A percentile compares a stretch with the other conserved stretches of the same genome.
These are phyloP conservation scores for Phenganax marumi DNA, from an alignment of 92 coral and sea anemone genomes.

Conservation along the genomic window DNA sequence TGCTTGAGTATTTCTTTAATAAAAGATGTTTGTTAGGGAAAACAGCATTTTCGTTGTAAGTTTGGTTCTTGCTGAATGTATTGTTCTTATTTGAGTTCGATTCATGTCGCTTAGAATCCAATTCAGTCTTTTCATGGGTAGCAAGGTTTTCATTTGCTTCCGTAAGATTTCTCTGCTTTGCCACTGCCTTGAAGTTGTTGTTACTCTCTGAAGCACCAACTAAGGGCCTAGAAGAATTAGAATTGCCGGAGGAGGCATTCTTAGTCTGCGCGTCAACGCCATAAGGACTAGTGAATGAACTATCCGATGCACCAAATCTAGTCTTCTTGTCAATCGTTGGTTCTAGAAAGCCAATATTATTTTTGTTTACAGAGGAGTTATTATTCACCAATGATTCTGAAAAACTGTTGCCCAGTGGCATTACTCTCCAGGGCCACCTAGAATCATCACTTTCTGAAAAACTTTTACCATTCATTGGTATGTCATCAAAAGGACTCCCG, in stretches of 20 bases:
- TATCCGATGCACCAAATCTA: background rate
- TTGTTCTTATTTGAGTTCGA: too few species aligned
- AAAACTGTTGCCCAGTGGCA: background rate
- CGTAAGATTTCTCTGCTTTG: background rate
- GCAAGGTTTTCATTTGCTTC: too few species aligned
- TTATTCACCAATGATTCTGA: background rate
- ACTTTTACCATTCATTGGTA: background rate
- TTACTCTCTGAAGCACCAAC: background rate
- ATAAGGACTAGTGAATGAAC: background rate
- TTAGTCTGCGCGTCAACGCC: background rate
- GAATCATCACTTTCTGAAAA: background rate
- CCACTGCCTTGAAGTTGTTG: background rate
- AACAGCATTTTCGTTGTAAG: too few species aligned
- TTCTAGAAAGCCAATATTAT: background rate
- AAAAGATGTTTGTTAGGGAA: too few species aligned
- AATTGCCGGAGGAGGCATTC: background rate
- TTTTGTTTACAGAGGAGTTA: background rate
- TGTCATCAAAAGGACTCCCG: background rate
- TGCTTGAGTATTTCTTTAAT: too few species aligned
- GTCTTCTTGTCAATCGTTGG: background rate
- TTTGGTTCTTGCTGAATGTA: too few species aligned
- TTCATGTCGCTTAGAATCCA: too few species aligned
- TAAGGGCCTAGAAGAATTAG: background rate
- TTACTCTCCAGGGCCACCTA: constrained; percentile 2
- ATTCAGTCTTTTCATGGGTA: too few species aligned